Percentiles rank a stretch among this genome's conserved stretches.
Evolutionary conservation across 2,113 vertebrate genomes (phyloP).

Genomic region (Gallinago paraguaiae): DNA sequence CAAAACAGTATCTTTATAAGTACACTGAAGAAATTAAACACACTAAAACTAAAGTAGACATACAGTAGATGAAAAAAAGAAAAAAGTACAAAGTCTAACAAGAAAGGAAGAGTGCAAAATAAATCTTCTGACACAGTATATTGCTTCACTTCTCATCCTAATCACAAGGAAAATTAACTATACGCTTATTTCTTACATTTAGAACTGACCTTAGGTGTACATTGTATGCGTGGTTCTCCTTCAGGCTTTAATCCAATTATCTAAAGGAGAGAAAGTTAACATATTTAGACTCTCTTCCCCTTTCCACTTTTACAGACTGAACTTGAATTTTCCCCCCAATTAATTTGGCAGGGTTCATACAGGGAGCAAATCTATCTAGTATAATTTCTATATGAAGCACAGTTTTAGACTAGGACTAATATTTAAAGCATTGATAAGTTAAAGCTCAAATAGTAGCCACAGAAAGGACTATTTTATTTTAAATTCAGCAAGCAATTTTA

Average conservation of each 20-base stretch:
- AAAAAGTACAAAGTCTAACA: neutral
- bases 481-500: neutral
- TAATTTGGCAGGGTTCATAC: neutral
- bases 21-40: slow-evolving; percentile 1
- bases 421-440: neutral
- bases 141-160: neutral
- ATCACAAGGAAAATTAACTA: neutral
- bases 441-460: neutral
- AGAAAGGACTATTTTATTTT: neutral
- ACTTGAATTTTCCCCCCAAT: neutral
- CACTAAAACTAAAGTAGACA: neutral
- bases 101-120: neutral
- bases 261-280: slow-evolving; percentile 71
- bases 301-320: neutral
- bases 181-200: neutral
- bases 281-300: neutral
- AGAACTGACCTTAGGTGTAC: slow-evolving; percentile 85
- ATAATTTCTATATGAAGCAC: neutral
- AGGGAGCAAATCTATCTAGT: neutral
- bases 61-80: neutral
- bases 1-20: neutral
- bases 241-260: slow-evolving; percentile 92
- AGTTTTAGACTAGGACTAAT: neutral
- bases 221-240: slow-evolving; percentile 84
- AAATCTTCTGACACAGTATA: neutral